These are phyloP conservation scores for Lepeophtheirus salmonis DNA, from an alignment of 1,140 invertebrate genomes.

Conservation along the genomic window DNA sequence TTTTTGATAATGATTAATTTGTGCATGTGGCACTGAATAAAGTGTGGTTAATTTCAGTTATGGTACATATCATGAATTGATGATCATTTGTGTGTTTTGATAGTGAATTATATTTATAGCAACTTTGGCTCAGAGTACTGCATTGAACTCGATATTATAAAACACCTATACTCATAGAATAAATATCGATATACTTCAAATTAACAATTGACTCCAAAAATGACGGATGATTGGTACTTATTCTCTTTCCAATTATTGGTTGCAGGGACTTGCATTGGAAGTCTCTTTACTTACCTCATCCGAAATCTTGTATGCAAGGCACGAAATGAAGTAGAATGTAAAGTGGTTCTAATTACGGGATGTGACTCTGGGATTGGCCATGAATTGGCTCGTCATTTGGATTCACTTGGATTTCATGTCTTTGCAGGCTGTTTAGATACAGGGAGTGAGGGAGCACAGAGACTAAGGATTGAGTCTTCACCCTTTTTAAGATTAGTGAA, in stretches of 20 bases:
- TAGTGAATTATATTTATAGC: too few relatives aligned
- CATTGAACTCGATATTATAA: too few relatives aligned
- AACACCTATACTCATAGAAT: too few relatives aligned
- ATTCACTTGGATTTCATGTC: slow-evolving; percentile 9
- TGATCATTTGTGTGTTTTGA: too few relatives aligned
- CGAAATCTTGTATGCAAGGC: slow-evolving; percentile 1
- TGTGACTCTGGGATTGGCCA: slow-evolving; percentile 16
- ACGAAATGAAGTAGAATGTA: slow-evolving; percentile 1
- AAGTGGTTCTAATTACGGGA: slow-evolving; percentile 11
- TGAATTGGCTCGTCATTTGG: slow-evolving; percentile 12
- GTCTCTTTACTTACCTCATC: slow-evolving; percentile 8
- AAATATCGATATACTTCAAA: too few relatives aligned
- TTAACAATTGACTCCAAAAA: too few relatives aligned
- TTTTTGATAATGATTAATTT: too few relatives aligned
- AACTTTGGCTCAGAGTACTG: too few relatives aligned
- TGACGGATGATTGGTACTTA: slow-evolving; percentile 1
- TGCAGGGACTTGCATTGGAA: neutral
- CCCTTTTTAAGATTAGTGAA: slow-evolving; percentile 8
- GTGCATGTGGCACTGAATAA: too few relatives aligned
- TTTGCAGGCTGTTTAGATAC: slow-evolving; percentile 15
- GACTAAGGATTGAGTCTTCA: slow-evolving; percentile 6
- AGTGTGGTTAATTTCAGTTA: too few relatives aligned
- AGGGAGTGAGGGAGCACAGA: slow-evolving; percentile 14
- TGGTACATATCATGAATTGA: too few relatives aligned
- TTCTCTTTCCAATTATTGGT: neutral